Evolutionary conservation across 2,797 vertebrate genomes (phyloP), one percentile per base, ranked within the genome.

Genomic region (Trachops cirrhosus): DNA sequence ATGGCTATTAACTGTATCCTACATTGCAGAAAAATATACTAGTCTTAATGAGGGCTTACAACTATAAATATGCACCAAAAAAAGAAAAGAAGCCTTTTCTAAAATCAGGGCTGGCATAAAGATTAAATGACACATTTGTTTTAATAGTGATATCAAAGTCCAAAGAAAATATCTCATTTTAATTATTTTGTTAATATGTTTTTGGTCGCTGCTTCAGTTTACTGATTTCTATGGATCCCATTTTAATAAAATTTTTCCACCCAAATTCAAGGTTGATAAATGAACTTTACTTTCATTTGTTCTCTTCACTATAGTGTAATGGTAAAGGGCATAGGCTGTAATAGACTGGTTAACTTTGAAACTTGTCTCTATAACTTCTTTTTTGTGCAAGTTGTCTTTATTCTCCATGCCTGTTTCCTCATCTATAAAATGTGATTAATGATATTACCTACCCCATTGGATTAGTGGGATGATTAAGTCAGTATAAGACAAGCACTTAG

Each of bases 111-210:
- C 7, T 92, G 82, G 9, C 7, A 78, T 79, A 89, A 94, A 70
- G n/a, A 82, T 57, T 94, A 86, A 95, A 77, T 52, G 48, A 39
- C 11, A 18, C 18, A 46, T 94, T 89, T 68, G 75, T 77, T 95
- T 94, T 93, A 89, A 57, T 52, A 90, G 22, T 62, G 48, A 94
- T 94, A 86, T 86, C 68, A 89, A 95, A 89, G 19, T 86, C 18
- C 34, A 77, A 68, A 88, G 24, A 64, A 44, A 93, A 82, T 4
- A 90, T 41, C 14, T 89, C 6, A 37, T 90, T 94, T 95, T 89
- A 85, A 91, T 67, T 96, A 1, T 57, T 94, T 93, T 86, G 70
- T 78, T 85, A 93, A 26, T 68, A 67, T 67, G 24, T 21, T 48
- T 75, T 39, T 6, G 32, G 34, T 86, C 26, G 37, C 24, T 82